Evolutionary conservation across 2,888 invertebrate species (phyloP), one percentile per base, ranked within the genome.

Genomic region (Cephonodes hylas): DNA sequence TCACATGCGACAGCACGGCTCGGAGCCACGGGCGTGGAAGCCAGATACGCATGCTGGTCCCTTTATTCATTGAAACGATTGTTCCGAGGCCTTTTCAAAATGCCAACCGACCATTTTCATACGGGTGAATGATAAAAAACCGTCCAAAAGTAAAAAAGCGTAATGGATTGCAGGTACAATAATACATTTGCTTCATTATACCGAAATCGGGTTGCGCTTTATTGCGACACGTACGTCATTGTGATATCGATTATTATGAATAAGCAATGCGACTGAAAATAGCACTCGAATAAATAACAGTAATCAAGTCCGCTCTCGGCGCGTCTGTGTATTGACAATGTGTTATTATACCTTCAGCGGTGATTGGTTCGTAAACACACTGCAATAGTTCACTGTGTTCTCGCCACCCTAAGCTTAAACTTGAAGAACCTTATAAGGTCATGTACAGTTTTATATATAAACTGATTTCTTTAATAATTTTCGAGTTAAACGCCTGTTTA

Each of bases 21-120:
- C 64, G 63, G 67, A 67, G 70, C 67, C 77, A 82, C 75, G 72
- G 69, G 76, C 67, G 79, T 81, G 80, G 80, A 82, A 83, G 64
- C 66, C 77, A 82, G 83, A 85, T 84, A 82, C 72, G 74, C 67
- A 64, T 64, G 72, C 70, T 70, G 69, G 76, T 73, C 74, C 74
- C 79, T 84, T 84, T 84, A 82, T 83, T 82, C 79, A 77, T 80
- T 70, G 71, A 74, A 77, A 78, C 79, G 78, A 82, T 85, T 84
- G 84, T 84, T 81, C n/a, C 79, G 67, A 69, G 60, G 64, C 74
- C 77, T 76, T 82, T 82, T 81, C 74, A 79, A 77, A 81, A 75
- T 61, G 64, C 65, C 70, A 67, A 66, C 68, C 75, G 75, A 67
- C 73, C 76, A 75, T 74, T 76, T 80, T 76, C 73, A 85, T 85